These are phyloP conservation scores for Pammene fasciana DNA, from an alignment of 2,888 invertebrate species.

Conservation along the genomic window DNA sequence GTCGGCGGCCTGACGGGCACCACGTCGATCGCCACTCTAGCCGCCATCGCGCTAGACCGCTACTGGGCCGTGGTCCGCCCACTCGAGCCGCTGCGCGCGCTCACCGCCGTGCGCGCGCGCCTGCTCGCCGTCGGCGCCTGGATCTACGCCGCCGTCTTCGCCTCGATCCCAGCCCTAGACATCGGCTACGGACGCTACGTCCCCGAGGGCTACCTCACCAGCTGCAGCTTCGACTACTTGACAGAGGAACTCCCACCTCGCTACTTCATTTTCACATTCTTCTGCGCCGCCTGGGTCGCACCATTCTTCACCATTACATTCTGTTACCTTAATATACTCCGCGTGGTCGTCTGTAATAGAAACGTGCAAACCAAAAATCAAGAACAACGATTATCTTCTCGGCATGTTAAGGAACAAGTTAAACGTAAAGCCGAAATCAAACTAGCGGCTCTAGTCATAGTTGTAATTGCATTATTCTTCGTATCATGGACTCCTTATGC, in stretches of 20 bases:
- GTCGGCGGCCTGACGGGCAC: slow-evolving; percentile 91
- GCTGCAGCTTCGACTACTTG: slow-evolving; percentile 94
- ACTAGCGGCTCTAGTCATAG: slow-evolving; percentile 86
- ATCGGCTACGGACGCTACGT: slow-evolving; percentile 90
- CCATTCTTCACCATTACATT: slow-evolving; percentile 88
- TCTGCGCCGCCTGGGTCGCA: slow-evolving; percentile 88
- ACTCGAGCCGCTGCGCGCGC: slow-evolving; percentile 85
- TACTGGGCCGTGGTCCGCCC: slow-evolving; percentile 92
- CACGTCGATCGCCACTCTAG: slow-evolving; percentile 90
- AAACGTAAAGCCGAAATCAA: slow-evolving; percentile 88
- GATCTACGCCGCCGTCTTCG: slow-evolving; percentile 88
- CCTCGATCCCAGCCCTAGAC: slow-evolving; percentile 87
- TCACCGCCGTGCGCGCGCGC: slow-evolving; percentile 85
- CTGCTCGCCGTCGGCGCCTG: slow-evolving; percentile 86
- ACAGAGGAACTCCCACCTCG: slow-evolving; percentile 84
- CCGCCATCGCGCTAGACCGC: slow-evolving; percentile 91
- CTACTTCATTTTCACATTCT: slow-evolving; percentile 89
- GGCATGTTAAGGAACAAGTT: slow-evolving; percentile 84
- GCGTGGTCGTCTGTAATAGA: slow-evolving; percentile 83
- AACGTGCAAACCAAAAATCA: slow-evolving; percentile 72
- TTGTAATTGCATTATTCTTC: slow-evolving; percentile 89
- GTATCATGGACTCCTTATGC: slow-evolving; percentile 93
- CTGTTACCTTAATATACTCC: slow-evolving; percentile 88
- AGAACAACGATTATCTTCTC: slow-evolving; percentile 78
- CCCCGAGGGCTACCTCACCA: slow-evolving; percentile 92